Percentiles rank a stretch among this genome's conserved stretches.
Conservation (phyloP, 2,797 vertebrate species). For the Pelodytes ibericus region DNA sequence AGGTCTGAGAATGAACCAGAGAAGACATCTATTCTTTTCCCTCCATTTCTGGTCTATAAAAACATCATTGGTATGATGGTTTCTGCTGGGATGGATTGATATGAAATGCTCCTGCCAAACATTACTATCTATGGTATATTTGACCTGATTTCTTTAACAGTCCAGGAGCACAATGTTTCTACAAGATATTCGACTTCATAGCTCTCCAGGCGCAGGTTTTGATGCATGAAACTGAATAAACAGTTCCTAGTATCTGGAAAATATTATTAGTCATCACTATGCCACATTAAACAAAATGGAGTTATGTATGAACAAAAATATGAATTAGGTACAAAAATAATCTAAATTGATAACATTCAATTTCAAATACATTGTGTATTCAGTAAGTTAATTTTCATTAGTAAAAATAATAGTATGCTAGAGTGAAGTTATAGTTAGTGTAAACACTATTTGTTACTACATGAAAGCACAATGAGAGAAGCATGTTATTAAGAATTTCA, state of each 20-base stretch:
- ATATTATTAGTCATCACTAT: conserved; percentile 1
- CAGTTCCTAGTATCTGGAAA: background rate
- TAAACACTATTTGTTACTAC: background rate
- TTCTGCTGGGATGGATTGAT: background rate
- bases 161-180: background rate
- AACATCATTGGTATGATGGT: background rate
- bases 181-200: background rate
- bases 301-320: background rate
- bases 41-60: background rate
- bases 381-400: background rate
- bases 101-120: background rate
- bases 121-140: background rate
- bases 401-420: background rate
- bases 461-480: background rate
- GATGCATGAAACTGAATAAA: background rate
- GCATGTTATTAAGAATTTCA: too few species aligned
- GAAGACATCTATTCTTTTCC: background rate
- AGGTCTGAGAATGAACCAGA: background rate
- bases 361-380: background rate
- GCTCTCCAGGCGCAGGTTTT: background rate
- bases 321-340: background rate
- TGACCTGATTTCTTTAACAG: background rate
- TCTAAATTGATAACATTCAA: background rate
- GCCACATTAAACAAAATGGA: background rate
- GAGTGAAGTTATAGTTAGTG: background rate